These are phyloP conservation scores for Nomada fabriciana DNA, from an alignment of 2,888 invertebrate species.

Conservation along the genomic window DNA sequence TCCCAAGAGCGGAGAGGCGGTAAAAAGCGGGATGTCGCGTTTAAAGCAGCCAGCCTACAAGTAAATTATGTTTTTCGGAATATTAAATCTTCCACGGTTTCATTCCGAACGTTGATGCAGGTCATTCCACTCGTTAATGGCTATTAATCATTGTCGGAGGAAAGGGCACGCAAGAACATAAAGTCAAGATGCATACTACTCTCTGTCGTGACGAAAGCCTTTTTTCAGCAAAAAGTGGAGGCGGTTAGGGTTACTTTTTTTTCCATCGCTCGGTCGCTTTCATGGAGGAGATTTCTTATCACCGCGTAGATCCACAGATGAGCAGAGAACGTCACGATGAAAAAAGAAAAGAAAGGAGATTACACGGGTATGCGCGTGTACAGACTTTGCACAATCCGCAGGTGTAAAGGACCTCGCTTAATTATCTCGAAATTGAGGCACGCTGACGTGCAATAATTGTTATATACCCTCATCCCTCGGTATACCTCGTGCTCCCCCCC, in stretches of 20 bases:
- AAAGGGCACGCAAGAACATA: conserved; percentile 64
- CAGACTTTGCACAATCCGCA: conserved; percentile 66
- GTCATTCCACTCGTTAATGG: conserved; percentile 52
- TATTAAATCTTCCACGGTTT: conserved; percentile 42
- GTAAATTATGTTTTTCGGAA: conserved; percentile 36
- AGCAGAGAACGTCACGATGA: conserved; percentile 64
- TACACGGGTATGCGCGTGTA: conserved; percentile 70
- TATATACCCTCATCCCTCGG: conserved; percentile 56
- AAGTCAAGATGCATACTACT: conserved; percentile 51
- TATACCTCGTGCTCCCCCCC: conserved; percentile 24
- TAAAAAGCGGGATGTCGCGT: conserved; percentile 1
- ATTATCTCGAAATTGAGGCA: conserved; percentile 79
- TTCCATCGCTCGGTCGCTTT: conserved; percentile 34
- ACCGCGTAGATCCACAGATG: conserved; percentile 54
- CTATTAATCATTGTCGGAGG: conserved; percentile 50
- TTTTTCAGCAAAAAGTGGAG: conserved; percentile 59
- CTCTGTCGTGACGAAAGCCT: conserved; percentile 58
- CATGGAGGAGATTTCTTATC: conserved; percentile 61
- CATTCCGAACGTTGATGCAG: conserved; percentile 26
- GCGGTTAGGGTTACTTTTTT: conserved; percentile 51
- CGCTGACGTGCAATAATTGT: conserved; percentile 82
- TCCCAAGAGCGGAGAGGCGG: too few species aligned
- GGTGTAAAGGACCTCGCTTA: conserved; percentile 75
- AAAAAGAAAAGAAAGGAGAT: conserved; percentile 51
- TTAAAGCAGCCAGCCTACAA: conserved; percentile 19